Percentiles rank a stretch among this genome's conserved stretches.
phyloP scores from a whole-genome alignment of 2,797 vertebrate species.

The Myotis planiceps region DNA sequence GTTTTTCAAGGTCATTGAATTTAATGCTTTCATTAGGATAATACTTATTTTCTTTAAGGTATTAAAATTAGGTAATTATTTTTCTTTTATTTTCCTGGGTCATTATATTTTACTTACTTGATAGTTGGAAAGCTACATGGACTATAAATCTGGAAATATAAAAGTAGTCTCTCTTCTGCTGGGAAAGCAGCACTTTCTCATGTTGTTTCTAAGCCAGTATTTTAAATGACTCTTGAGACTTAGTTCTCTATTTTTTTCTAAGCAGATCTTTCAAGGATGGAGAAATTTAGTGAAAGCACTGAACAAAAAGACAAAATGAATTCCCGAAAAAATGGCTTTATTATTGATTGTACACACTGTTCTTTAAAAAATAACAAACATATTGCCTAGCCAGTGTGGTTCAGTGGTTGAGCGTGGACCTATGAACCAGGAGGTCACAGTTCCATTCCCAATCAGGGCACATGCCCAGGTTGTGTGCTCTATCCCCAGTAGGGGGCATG shows the following conservation, averaged over 20 bases:
- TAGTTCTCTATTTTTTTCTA: not conserved
- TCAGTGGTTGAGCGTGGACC: too few species aligned
- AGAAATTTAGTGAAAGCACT: constrained; percentile 36
- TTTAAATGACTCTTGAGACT: not conserved
- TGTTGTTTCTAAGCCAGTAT: not conserved
- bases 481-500: too few species aligned
- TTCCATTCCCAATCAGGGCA: not conserved
- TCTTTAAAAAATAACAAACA: constrained; percentile 20
- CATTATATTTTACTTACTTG: not conserved
- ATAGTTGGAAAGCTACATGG: not conserved
- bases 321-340: not conserved
- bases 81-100: constrained; percentile 12
- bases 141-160: not conserved
- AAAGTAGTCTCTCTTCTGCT: not conserved
- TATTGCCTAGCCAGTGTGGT: too few species aligned
- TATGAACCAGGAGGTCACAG: not conserved
- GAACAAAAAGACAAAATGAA: constrained; percentile 27
- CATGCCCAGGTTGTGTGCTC: not conserved
- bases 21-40: not conserved
- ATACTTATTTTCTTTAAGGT: not conserved
- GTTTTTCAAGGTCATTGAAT: constrained; percentile 37
- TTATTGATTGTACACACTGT: not conserved
- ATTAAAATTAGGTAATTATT: constrained; percentile 4
- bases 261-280: constrained; percentile 34
- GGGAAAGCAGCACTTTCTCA: not conserved